These are phyloP conservation scores for Pungitius pungitius DNA, from an alignment of 2,113 vertebrate species.

Conservation along the genomic window DNA sequence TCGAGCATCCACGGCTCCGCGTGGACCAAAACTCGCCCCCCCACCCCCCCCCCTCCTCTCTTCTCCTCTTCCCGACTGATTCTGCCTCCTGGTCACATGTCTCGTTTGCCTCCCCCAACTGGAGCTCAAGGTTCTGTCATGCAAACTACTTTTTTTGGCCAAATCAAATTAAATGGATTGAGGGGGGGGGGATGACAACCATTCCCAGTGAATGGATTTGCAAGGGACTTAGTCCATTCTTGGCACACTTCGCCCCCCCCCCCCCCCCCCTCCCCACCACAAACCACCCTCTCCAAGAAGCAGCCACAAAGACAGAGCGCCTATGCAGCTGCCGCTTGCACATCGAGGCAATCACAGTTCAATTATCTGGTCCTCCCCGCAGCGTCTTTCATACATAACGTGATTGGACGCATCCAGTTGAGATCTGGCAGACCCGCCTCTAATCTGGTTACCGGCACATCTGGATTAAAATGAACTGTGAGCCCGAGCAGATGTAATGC, in stretches of 20 bases:
- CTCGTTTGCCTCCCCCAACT: slow-evolving; percentile 60
- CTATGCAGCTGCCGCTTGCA: slow-evolving; percentile 51
- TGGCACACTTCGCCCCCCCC: slow-evolving; percentile 68
- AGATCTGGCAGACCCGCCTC: slow-evolving; percentile 54
- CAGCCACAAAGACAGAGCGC: slow-evolving; percentile 54
- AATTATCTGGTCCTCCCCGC: slow-evolving; percentile 49
- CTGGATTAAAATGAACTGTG: slow-evolving; percentile 61
- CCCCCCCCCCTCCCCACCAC: no score
- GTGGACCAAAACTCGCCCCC: no score
- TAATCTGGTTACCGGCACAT: slow-evolving; percentile 68
- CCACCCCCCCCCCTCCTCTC: no score
- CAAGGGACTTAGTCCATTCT: slow-evolving; percentile 69
- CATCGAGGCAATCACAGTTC: slow-evolving; percentile 48
- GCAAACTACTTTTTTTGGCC: slow-evolving; percentile 74
- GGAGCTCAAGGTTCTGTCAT: slow-evolving; percentile 68
- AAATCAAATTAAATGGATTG: slow-evolving; percentile 80
- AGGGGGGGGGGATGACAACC: slow-evolving; percentile 74
- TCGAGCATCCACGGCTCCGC: background rate
- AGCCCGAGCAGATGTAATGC: slow-evolving; percentile 52
- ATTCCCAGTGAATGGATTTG: slow-evolving; percentile 75
- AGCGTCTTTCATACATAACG: slow-evolving; percentile 60
- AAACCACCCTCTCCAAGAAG: slow-evolving; percentile 45
- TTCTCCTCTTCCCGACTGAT: slow-evolving; percentile 55
- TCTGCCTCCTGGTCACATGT: slow-evolving; percentile 47
- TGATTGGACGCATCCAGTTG: slow-evolving; percentile 63